Evolutionary conservation across 2,888 invertebrate genomes (phyloP), one percentile per base, ranked within the genome.

Genomic region (Lydus trimaculatus): DNA sequence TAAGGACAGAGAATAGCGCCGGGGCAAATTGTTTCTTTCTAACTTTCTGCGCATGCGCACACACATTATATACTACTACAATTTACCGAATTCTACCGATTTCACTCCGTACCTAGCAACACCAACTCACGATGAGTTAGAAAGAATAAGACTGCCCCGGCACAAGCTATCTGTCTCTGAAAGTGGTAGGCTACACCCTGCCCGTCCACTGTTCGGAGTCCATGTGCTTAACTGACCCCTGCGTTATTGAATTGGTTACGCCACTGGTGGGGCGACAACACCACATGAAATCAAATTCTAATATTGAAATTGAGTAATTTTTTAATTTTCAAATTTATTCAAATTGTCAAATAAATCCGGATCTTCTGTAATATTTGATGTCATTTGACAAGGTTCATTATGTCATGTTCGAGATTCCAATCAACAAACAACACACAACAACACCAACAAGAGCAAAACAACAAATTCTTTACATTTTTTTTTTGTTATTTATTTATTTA

Each of bases 371-470:
- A 43, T 43, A 63, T 66, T 66, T 66, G 63, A 63, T 66, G 66
- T 58, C 58, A 59, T 66, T 62, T 58, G 66, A 66, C 66, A 58
- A 63, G 63, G 63, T 66, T 67, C 63, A 63, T 67, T 67, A 67
- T 67, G 66, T 17, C 59, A 63, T 67, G 66, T 67, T 48, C 39
- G 66, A 66, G 58, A 66, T 65, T 65, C 65, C 20, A 48, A 39
- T 60, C 43, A 61, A 61, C 48, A 61, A n/a, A 48, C 39, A 43
- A 17, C 39, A 17, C 28, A 48, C 60, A 65, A 65, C 56, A 61
- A 48, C 60, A 65, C 61, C 56, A 61, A 61, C 28, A 58, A 39
- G 58, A 52, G 43, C 65, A 65, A 43, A 31, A 39, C 31, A 59
- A 31, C 60, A 65, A 66, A 66, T 66, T 66, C 66, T 28, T 66